These are phyloP conservation scores for Ailuropoda melanoleuca DNA, from an alignment of 2,113 vertebrate genomes.

Conservation along the genomic window DNA sequence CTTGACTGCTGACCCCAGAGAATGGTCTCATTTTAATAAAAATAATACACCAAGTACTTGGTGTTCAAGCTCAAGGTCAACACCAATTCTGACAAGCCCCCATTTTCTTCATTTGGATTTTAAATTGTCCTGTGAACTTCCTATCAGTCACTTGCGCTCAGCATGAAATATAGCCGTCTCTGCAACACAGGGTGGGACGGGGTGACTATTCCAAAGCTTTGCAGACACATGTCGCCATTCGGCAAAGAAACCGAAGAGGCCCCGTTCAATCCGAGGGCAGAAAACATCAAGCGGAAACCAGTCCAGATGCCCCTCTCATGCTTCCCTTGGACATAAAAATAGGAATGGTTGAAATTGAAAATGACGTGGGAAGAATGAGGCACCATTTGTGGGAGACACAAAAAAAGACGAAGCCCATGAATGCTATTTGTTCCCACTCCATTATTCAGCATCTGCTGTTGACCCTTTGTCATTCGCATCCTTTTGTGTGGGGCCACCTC, in stretches of 20 bases:
- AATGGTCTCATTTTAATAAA: neutral
- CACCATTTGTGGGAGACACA: slow-evolving; percentile 24
- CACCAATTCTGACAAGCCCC: neutral
- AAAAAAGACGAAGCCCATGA: neutral
- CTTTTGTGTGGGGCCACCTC: slow-evolving; percentile 58
- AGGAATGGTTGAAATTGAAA: slow-evolving; percentile 22
- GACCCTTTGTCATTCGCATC: slow-evolving; percentile 47
- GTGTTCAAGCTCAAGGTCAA: slow-evolving; percentile 26
- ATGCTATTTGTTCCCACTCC: slow-evolving; percentile 25
- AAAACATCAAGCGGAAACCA: neutral
- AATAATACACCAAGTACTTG: neutral
- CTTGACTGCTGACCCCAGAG: neutral
- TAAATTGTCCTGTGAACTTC: neutral
- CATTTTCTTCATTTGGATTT: neutral
- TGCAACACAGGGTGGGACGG: neutral
- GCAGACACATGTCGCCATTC: neutral
- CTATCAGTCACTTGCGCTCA: neutral
- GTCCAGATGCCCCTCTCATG: neutral
- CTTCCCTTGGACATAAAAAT: neutral
- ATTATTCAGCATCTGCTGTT: slow-evolving; percentile 59
- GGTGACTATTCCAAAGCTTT: neutral
- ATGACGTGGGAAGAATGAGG: slow-evolving; percentile 42
- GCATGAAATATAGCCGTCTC: neutral
- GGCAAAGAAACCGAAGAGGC: neutral
- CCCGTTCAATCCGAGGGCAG: neutral